phyloP scores from a whole-genome alignment of 2,113 vertebrate species.

The Paraplagusia blochii region DNA sequence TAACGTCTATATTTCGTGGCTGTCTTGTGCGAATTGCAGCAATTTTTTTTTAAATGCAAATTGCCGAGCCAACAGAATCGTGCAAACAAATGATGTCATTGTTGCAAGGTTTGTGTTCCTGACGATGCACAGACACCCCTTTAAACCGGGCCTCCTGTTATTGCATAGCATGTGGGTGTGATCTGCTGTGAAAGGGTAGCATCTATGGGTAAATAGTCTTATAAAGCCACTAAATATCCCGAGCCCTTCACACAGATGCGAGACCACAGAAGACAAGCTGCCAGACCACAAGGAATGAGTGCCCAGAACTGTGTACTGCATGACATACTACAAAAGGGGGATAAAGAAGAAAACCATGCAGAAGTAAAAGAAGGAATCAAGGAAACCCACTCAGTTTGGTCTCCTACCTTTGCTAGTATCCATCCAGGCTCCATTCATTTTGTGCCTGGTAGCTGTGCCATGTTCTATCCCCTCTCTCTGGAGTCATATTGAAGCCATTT shows the following conservation, averaged over 20 bases:
- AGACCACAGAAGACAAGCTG: conserved; percentile 30
- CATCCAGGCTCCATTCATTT: conserved; percentile 42
- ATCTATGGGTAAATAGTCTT: conserved; percentile 73
- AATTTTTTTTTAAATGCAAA: conserved; percentile 54
- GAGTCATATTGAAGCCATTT: conserved; percentile 57
- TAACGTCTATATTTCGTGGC: conserved; percentile 65
- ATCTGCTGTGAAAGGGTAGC: conserved; percentile 69
- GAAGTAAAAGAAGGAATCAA: conserved; percentile 10
- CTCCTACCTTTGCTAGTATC: conserved; percentile 59
- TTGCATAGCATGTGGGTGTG: conserved; percentile 38
- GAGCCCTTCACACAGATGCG: conserved; percentile 71
- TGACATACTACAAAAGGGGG: conserved; percentile 15
- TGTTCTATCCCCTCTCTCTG: conserved; percentile 24
- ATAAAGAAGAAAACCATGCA: conserved; percentile 4
- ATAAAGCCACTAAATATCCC: conserved; percentile 69
- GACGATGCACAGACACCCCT: conserved; percentile 5
- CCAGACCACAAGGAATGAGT: conserved; percentile 52
- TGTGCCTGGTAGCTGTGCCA: conserved; percentile 21
- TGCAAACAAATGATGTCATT: conserved; percentile 29
- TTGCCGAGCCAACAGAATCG: conserved; percentile 36
- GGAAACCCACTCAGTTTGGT: conserved; percentile 9
- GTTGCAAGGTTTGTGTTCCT: conserved; percentile 4
- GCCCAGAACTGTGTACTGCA: conserved; percentile 52
- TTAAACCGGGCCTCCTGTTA: conserved; percentile 39
- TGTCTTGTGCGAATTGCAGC: conserved; percentile 45